Conservation (phyloP, 2,797 vertebrate species). For the Alfaro cultratus region DNA sequence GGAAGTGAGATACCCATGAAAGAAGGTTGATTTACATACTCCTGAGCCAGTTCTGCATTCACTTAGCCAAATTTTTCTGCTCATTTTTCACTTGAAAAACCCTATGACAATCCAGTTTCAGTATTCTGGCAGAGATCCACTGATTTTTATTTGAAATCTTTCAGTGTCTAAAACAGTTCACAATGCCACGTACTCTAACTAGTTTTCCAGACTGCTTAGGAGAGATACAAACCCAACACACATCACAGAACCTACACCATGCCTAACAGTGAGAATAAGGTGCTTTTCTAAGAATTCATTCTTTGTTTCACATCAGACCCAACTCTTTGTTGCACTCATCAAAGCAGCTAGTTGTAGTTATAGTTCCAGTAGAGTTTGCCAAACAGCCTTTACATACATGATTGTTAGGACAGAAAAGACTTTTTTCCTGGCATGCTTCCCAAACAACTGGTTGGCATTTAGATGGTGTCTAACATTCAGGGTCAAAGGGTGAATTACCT, state of each 20-base stretch:
- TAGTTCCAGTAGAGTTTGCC: background rate
- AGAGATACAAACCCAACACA: background rate
- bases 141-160: background rate
- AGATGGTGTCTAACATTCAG: no score
- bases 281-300: background rate
- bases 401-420: no score
- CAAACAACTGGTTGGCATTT: no score
- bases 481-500: no score
- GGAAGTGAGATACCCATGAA: background rate
- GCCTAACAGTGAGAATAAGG: background rate
- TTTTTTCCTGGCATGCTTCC: no score
- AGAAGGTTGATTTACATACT: background rate
- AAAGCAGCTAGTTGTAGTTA: background rate
- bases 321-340: background rate
- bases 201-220: background rate
- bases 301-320: background rate
- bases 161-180: background rate
- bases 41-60: background rate
- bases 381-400: no score
- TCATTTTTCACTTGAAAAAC: background rate
- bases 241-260: background rate
- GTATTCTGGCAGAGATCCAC: background rate
- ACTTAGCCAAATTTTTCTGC: background rate
- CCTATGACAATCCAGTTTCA: background rate
- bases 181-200: background rate